phyloP scores from a whole-genome alignment of 1,140 invertebrate genomes.

The Copidosoma floridanum region DNA sequence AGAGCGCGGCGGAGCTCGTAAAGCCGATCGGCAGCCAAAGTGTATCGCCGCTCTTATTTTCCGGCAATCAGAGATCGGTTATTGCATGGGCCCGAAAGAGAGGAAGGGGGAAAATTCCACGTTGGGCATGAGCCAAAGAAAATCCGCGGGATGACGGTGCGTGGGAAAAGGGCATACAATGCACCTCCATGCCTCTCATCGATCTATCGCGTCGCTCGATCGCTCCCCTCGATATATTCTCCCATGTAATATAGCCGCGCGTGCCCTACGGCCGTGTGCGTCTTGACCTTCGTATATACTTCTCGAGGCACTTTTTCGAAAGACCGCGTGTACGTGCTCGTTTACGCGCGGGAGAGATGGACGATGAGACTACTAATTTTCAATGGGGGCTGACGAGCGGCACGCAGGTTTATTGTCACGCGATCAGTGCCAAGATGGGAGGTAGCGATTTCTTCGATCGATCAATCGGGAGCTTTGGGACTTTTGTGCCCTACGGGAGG shows the following conservation, averaged over 20 bases:
- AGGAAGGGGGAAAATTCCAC: slow-evolving; percentile 13
- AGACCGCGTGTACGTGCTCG: no score
- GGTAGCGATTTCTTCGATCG: no score
- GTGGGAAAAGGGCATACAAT: slow-evolving; percentile 19
- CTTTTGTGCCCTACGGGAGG: no score
- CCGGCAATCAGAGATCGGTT: no score
- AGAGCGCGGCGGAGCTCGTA: slow-evolving; percentile 20
- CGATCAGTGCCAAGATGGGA: no score
- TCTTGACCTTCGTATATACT: background rate
- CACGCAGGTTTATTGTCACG: no score
- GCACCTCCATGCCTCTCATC: background rate
- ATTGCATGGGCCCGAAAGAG: no score
- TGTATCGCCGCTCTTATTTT: background rate
- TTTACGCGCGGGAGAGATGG: no score
- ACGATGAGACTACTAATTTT: no score
- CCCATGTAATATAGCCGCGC: slow-evolving; percentile 18
- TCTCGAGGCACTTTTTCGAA: background rate
- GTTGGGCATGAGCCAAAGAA: slow-evolving; percentile 4
- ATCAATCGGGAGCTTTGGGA: no score
- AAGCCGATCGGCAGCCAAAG: slow-evolving; percentile 4
- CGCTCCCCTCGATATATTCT: slow-evolving; percentile 20
- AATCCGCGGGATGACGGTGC: slow-evolving; percentile 22
- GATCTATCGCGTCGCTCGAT: slow-evolving; percentile 3
- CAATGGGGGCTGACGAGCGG: no score
- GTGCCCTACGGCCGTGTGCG: slow-evolving; percentile 6